Evolutionary conservation across 2,888 invertebrate genomes (phyloP), one percentile per base, ranked within the genome.

Genomic region (Drosophila algonquin): DNA sequence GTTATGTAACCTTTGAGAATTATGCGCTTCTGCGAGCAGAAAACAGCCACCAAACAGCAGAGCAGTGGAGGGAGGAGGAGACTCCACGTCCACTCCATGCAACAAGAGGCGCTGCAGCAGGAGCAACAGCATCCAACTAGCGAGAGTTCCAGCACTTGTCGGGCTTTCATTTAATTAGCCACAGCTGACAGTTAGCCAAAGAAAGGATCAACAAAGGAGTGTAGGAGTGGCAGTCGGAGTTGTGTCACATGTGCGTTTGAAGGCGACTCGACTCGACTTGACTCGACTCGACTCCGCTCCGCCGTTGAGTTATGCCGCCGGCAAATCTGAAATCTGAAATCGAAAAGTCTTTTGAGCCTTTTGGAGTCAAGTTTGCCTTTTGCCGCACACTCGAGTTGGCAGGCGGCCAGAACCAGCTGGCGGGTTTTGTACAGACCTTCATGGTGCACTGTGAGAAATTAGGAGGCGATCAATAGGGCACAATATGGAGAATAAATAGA

Each of bases 91-190:
- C 30, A 30, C 30, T 30, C 59, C 80, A 80, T 63, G 64, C 79
- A 72, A 60, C 24, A 54, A 35, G 53, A 18, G 32, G 47, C 45
- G 24, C 40, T 12, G 46, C 35, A 35, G 35, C 12, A 35, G 12
- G 1, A 27, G 1, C 4, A 62, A 55, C 62, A 27, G 35, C 54
- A 48, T 32, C 47, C 51, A 64, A 76, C 80, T 86, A 80, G 86
- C 83, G 77, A 82, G 80, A 82, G 79, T 73, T 74, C 67, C 81
- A 83, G 84, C 84, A 86, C 84, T 84, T 84, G 78, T 67, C 53
- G 56, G 75, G 75, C 84, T 83, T 84, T 84, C 80, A 84, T 84
- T 84, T 84, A 84, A 84, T 84, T 84, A 84, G 84, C 87, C 84
- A 84, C 87, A 84, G 84, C 81, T 84, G 84, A 84, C 84, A 84